Evolutionary conservation across 2,113 vertebrate genomes (phyloP).

Genomic region (Ardeotis arabs): DNA sequence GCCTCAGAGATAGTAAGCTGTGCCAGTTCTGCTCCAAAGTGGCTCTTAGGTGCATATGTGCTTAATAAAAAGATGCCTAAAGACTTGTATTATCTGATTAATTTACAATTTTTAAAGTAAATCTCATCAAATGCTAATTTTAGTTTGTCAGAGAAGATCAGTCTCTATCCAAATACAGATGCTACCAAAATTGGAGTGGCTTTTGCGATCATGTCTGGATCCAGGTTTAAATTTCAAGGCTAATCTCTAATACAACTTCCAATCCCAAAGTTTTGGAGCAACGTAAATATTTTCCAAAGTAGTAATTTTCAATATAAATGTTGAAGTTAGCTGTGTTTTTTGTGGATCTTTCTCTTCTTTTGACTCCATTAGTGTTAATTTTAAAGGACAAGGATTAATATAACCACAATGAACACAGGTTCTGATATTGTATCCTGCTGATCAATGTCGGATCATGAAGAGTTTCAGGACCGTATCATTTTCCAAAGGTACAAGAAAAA

Average conservation of each 20-base stretch:
- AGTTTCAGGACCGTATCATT: slow-evolving; percentile 15
- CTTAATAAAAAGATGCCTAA: background rate
- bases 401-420: background rate
- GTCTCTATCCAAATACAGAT: background rate
- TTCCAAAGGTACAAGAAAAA: slow-evolving; percentile 25
- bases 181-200: background rate
- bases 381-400: slow-evolving; percentile 50
- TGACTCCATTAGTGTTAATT: slow-evolving; percentile 27
- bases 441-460: background rate
- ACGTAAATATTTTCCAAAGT: slow-evolving; percentile 53
- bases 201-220: background rate
- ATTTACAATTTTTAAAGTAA: background rate
- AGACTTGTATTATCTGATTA: background rate
- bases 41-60: background rate
- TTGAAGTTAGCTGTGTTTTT: slow-evolving; percentile 5
- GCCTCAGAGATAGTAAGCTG: background rate
- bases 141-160: background rate
- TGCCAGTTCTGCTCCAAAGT: background rate
- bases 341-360: background rate
- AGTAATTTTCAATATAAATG: slow-evolving; percentile 52
- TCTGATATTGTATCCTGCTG: background rate
- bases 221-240: background rate
- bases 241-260: background rate
- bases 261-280: background rate
- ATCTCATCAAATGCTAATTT: background rate